phyloP scores from a whole-genome alignment of 2,888 invertebrate genomes.

The Ametastegia equiseti region DNA sequence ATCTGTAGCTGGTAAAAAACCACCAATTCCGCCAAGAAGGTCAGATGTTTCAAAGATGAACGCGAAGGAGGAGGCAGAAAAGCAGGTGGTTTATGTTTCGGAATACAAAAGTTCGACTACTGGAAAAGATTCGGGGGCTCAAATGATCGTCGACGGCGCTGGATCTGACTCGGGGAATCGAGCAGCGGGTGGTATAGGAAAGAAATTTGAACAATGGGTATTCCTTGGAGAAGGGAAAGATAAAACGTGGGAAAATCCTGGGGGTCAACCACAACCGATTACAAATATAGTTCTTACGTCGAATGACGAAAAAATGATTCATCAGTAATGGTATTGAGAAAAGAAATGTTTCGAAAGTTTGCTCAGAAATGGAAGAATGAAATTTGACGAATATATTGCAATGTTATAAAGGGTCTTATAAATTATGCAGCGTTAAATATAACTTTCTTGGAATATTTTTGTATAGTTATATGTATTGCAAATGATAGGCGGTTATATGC shows the following conservation, averaged over 20 bases:
- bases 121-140: constrained; percentile 34
- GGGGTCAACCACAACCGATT: constrained; percentile 68
- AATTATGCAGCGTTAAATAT: neutral
- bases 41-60: constrained; percentile 70
- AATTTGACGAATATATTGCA: too few relatives aligned
- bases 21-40: constrained; percentile 77
- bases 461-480: neutral
- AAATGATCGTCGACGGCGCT: neutral
- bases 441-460: neutral
- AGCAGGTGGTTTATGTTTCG: constrained; percentile 72
- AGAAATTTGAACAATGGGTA: constrained; percentile 74
- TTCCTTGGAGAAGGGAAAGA: constrained; percentile 69
- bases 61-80: constrained; percentile 63
- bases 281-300: constrained; percentile 69
- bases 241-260: constrained; percentile 67
- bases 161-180: constrained; percentile 49
- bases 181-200: constrained; percentile 54
- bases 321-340: neutral
- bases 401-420: too few relatives aligned
- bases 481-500: neutral
- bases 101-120: constrained; percentile 67
- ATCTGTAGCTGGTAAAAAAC: constrained; percentile 69
- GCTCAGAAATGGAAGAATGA: neutral
- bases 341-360: too few relatives aligned
- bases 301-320: constrained; percentile 60